Percentiles rank a stretch among this genome's conserved stretches.
Evolutionary conservation across 2,797 vertebrate species (phyloP).

Genomic region (Hydrolagus colliei): DNA sequence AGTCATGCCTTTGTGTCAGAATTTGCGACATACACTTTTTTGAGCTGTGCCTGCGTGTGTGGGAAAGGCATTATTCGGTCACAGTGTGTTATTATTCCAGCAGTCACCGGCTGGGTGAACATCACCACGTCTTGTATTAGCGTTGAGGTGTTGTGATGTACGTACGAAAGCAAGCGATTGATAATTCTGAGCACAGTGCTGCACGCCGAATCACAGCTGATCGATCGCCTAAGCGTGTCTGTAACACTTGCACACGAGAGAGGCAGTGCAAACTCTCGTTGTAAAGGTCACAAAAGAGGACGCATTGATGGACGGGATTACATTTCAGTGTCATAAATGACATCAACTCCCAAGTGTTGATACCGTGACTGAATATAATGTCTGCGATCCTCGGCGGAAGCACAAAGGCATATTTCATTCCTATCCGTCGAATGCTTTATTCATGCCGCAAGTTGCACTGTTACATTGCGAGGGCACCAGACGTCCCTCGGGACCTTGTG

Average conservation of each 20-base stretch:
- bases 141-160: background rate
- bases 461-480: no score
- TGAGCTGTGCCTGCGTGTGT: no score
- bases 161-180: background rate
- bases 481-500: no score
- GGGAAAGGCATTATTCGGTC: background rate
- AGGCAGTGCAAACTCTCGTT: background rate
- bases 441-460: background rate
- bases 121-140: background rate
- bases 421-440: background rate
- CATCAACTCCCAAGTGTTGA: background rate
- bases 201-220: background rate
- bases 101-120: background rate
- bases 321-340: background rate
- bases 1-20: background rate
- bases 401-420: background rate
- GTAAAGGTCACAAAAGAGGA: background rate
- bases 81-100: background rate
- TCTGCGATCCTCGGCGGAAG: no score
- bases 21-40: background rate
- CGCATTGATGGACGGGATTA: background rate
- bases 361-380: background rate
- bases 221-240: no score
- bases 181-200: background rate
- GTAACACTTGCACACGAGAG: background rate